These are phyloP conservation scores for Sprattus sprattus DNA, from an alignment of 2,113 vertebrate species.

Conservation along the genomic window DNA sequence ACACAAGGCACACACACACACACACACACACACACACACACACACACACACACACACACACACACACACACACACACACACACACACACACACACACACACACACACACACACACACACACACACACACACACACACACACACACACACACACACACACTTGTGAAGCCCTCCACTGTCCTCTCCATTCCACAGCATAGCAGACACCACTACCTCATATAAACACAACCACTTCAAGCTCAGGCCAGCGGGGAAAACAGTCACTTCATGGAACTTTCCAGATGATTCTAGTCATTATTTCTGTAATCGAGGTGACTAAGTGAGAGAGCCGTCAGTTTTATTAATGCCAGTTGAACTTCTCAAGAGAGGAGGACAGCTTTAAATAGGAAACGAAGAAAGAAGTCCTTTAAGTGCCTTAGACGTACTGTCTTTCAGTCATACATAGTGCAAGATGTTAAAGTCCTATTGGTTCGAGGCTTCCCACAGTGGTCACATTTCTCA, in stretches of 20 bases:
- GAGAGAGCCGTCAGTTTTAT: not conserved
- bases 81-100: too few species aligned
- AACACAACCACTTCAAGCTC: not conserved
- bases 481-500: too few species aligned
- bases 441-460: too few species aligned
- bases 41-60: too few species aligned
- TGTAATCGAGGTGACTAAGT: not conserved
- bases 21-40: too few species aligned
- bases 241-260: not conserved
- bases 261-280: not conserved
- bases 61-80: too few species aligned
- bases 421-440: too few species aligned
- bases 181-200: not conserved
- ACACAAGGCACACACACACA: too few species aligned
- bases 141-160: constrained; percentile 3
- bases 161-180: not conserved
- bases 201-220: not conserved
- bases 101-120: too few species aligned
- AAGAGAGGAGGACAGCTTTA: not conserved
- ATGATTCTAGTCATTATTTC: not conserved
- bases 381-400: not conserved
- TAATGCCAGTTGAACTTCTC: not conserved
- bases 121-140: too few species aligned
- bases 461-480: too few species aligned
- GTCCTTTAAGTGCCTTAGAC: too few species aligned